Evolutionary conservation across 2,797 vertebrate genomes (phyloP).

Genomic region (Characodon lateralis): DNA sequence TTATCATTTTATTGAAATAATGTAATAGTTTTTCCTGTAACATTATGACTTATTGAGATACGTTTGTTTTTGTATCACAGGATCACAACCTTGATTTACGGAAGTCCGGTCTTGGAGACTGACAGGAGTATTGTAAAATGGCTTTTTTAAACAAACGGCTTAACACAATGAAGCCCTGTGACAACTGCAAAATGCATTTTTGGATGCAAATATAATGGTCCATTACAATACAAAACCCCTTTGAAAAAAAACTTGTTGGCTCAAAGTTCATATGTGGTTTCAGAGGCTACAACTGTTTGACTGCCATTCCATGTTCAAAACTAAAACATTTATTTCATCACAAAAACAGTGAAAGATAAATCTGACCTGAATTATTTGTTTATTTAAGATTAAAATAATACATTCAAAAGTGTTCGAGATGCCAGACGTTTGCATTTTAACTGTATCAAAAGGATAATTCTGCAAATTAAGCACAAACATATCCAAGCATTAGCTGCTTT

Average conservation of each 20-base stretch:
- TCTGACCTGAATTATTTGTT: conserved; percentile 26
- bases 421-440: conserved; percentile 36
- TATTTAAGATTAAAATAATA: conserved; percentile 28
- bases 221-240: background rate
- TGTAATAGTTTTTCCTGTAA: background rate
- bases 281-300: background rate
- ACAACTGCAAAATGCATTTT: conserved; percentile 57
- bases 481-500: background rate
- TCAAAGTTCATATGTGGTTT: conserved; percentile 36
- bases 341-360: background rate
- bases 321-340: background rate
- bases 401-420: conserved; percentile 12
- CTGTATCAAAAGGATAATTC: conserved; percentile 14
- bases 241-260: conserved; percentile 45
- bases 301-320: background rate
- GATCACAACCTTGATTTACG: conserved; percentile 23
- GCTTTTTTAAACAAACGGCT: conserved; percentile 61
- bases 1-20: background rate
- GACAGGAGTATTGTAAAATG: conserved; percentile 52
- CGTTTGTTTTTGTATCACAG: conserved; percentile 4
- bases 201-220: conserved; percentile 71
- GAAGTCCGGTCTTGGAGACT: conserved; percentile 11
- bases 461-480: background rate
- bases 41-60: background rate
- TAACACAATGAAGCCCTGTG: conserved; percentile 16